Base-by-base conservation (phyloP, 2,113 vertebrate species). In the Xenus cinereus region DNA sequence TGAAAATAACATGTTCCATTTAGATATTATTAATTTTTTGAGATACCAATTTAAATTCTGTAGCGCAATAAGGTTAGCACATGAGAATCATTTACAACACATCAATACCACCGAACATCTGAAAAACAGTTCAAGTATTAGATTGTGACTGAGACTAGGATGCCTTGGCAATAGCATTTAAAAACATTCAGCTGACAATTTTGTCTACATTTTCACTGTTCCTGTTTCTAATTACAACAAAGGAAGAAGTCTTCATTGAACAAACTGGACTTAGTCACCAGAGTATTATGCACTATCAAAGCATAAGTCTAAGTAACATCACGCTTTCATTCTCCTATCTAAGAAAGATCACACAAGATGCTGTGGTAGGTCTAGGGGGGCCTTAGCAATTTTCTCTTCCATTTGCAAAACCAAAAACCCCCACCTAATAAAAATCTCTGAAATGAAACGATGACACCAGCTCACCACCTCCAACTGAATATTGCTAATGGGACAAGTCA, bases 1-100 rank as follows among this genome's bases (percentile, higher is more conserved):
- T 78, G 93, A 96, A 97, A 97, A 96, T 81, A 96, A 92, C 56
- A 88, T 51, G 90, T 93, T 96, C 68, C 72, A 45, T 90, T 50
- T 62, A 32, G 77, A 78, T 80, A 68, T 86, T 93, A 95, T 92
- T 95, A 94, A 89, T 95, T 96, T 95, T 95, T 89, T 93, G 62
- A 89, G 76, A 93, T 60, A 83, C 8, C 75, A 83, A 67, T 92
- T 95, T 89, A 78, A 75, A 82, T 93, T 66, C 64, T 88, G 72
- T 87, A 93, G 68, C 79, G 89, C 67, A 96, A 84, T 92, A 95
- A 95, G 54, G 74, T 67, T 93, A 89, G 87, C 50, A 76, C 30
- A 87, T 11, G 32, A 96, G 83, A 84, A 89, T 68, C 81, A 95
- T 62, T 86, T 84, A 85, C 84, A 91, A 28, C 37, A 75, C 57